Evolutionary conservation across 2,113 vertebrate species (phyloP).

Genomic region (Ahaetulla prasina): DNA sequence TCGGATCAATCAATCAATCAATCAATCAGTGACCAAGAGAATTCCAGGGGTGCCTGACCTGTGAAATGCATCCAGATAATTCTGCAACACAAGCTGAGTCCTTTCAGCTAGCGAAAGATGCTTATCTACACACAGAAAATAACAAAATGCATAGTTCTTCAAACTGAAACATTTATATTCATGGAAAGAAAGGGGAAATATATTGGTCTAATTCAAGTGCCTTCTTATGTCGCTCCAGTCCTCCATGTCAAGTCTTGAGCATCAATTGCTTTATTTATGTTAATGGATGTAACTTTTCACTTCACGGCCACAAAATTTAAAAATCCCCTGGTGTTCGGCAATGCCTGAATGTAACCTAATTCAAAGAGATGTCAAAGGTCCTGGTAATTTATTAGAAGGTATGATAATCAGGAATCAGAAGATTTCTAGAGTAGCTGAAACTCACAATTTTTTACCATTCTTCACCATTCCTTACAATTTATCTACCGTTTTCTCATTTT

Average conservation of each 20-base stretch:
- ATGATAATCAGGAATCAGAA: not conserved
- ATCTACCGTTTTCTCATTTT: not conserved
- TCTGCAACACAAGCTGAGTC: not conserved
- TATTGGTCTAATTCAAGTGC: not conserved
- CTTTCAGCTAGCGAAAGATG: not conserved
- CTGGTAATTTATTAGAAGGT: not conserved
- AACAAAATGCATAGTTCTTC: not conserved
- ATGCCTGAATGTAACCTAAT: not conserved
- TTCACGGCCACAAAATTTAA: not conserved
- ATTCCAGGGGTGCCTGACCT: not conserved
- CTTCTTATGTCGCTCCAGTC: not conserved
- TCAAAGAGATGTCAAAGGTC: not conserved
- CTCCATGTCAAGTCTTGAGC: not conserved
- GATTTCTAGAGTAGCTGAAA: not conserved
- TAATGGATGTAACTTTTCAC: not conserved
- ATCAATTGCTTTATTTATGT: not conserved
- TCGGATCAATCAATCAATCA: not conserved
- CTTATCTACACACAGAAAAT: not conserved
- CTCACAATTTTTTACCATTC: not conserved
- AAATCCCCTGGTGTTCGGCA: not conserved
- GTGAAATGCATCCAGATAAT: not conserved
- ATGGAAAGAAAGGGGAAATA: not conserved
- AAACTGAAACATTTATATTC: not conserved
- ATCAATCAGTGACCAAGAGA: not conserved
- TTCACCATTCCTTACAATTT: not conserved